Evolutionary conservation across 1,140 invertebrate genomes (phyloP).

Genomic region (Cotesia glomerata): DNA sequence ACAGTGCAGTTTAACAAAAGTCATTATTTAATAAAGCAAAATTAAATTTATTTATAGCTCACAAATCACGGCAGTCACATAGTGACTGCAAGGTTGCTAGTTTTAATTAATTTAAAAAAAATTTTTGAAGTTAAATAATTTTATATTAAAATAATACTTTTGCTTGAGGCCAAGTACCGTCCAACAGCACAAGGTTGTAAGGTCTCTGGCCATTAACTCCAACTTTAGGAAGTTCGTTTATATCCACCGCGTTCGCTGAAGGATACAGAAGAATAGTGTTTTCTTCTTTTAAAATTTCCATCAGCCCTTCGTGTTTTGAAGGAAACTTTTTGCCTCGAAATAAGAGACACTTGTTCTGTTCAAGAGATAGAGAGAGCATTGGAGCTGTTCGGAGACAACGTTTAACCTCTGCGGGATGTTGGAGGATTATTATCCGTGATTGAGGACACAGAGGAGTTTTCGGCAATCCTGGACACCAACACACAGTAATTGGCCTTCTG

Average conservation of each 20-base stretch:
- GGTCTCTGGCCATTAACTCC: conserved; percentile 51
- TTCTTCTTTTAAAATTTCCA: conserved; percentile 70
- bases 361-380: conserved; percentile 81
- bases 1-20: too few species aligned
- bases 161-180: conserved; percentile 95
- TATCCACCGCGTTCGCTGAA: conserved; percentile 70
- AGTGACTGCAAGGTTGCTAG: conserved; percentile 34
- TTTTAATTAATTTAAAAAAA: conserved; percentile 55
- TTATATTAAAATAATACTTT: conserved; percentile 60
- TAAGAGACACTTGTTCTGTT: conserved; percentile 74
- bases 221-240: conserved; percentile 64
- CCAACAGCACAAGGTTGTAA: conserved; percentile 86
- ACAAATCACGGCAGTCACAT: too few species aligned
- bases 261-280: conserved; percentile 86
- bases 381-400: conserved; percentile 86
- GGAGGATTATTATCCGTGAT: conserved; percentile 80
- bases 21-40: too few species aligned
- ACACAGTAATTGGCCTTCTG: conserved; percentile 85
- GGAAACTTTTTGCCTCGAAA: conserved; percentile 84
- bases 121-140: conserved; percentile 31
- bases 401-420: conserved; percentile 93
- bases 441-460: conserved; percentile 69
- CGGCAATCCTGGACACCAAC: conserved; percentile 86
- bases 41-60: too few species aligned
- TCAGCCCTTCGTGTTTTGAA: conserved; percentile 71